Percentiles rank a stretch among this genome's conserved stretches.
These are phyloP conservation scores for Cephus runcator DNA, from an alignment of 2,888 invertebrate species.

Conservation along the genomic window DNA sequence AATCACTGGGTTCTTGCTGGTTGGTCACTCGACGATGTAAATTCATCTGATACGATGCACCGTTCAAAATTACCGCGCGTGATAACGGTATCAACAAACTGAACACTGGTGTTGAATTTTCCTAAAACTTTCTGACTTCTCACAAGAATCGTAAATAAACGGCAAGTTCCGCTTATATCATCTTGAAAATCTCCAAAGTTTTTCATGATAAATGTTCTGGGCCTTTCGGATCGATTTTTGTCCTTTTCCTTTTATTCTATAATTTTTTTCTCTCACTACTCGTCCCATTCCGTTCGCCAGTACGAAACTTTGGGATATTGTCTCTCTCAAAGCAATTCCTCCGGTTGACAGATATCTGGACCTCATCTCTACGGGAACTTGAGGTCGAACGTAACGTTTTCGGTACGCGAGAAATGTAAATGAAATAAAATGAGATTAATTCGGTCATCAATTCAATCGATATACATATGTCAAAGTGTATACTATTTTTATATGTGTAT, in stretches of 20 bases:
- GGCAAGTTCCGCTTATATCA: neutral
- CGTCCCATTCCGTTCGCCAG: constrained; percentile 15
- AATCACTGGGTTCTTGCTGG: neutral
- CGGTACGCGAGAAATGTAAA: neutral
- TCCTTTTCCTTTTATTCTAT: constrained; percentile 6
- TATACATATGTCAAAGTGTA: neutral
- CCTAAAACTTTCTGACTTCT: neutral
- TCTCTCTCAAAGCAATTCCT: constrained; percentile 16
- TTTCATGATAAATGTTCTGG: neutral
- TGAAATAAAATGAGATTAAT: neutral
- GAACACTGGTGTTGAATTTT: neutral
- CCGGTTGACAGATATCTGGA: constrained; percentile 20
- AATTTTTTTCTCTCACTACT: constrained; percentile 12
- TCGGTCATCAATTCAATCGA: neutral
- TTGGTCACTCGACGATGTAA: neutral
- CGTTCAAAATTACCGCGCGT: neutral
- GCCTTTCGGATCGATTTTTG: constrained; percentile 2
- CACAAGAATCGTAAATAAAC: neutral
- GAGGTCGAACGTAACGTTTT: neutral
- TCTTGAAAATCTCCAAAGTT: neutral
- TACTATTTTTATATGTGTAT: constrained; percentile 10
- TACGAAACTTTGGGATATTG: constrained; percentile 20
- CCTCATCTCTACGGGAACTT: neutral
- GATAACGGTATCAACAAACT: neutral
- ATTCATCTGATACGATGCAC: neutral